Conservation (phyloP, 2,113 vertebrate genomes). For the Osmerus mordax region DNA sequence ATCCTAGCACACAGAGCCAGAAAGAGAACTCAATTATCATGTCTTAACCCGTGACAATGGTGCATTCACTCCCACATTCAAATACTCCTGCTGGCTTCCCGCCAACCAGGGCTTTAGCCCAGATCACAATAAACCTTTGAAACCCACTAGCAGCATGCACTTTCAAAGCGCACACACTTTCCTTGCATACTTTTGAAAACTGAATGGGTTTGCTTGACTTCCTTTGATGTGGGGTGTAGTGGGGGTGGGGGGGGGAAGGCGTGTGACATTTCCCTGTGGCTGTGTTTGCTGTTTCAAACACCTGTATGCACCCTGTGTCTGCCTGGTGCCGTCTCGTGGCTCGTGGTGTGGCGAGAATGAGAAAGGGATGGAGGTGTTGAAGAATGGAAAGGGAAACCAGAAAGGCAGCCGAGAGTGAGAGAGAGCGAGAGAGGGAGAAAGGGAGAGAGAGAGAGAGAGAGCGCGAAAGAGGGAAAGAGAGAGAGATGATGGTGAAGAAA, state of each 20-base stretch:
- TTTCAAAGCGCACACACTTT: not conserved
- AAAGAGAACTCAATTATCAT: conserved; percentile 40
- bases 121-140: not conserved
- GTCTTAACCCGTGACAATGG: conserved; percentile 14
- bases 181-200: not conserved
- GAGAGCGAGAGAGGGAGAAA: conserved; percentile 17
- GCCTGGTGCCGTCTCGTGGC: not conserved
- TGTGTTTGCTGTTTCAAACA: not conserved
- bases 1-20: conserved; percentile 23
- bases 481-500: conserved; percentile 25
- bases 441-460: conserved; percentile 10
- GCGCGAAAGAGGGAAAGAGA: not conserved
- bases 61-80: conserved; percentile 28
- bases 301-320: not conserved
- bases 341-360: not conserved
- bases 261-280: not conserved
- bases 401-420: conserved; percentile 13
- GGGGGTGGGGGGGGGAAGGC: not conserved
- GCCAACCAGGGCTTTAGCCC: not conserved
- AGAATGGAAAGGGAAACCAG: not conserved
- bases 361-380: not conserved
- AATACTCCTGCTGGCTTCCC: conserved; percentile 12
- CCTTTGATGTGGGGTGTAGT: not conserved
- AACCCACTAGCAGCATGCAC: not conserved
- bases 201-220: not conserved